phyloP scores from a whole-genome alignment of 2,888 invertebrate species.

The Salpingus planirostris region DNA sequence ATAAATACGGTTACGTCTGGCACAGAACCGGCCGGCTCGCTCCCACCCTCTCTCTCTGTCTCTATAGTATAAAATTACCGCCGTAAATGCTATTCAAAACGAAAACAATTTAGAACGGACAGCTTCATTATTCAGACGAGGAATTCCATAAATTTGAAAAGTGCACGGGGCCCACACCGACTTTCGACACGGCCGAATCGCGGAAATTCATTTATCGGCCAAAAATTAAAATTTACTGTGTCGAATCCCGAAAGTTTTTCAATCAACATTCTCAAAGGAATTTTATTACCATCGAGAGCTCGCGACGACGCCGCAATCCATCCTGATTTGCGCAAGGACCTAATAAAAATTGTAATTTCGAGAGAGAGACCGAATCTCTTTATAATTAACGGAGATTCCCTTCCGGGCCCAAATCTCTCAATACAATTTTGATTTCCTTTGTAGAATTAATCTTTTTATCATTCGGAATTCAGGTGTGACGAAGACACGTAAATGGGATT shows the following conservation, averaged over 20 bases:
- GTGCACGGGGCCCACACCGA: too few relatives aligned
- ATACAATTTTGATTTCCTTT: too few relatives aligned
- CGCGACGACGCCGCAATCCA: too few relatives aligned
- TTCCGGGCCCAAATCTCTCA: too few relatives aligned
- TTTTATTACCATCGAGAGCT: too few relatives aligned
- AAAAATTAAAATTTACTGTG: constrained; percentile 11
- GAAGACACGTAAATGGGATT: too few relatives aligned
- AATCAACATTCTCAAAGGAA: constrained; percentile 15
- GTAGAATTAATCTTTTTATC: constrained; percentile 12
- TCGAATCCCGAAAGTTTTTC: constrained; percentile 14
- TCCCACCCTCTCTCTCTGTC: too few relatives aligned
- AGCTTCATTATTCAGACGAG: constrained; percentile 22
- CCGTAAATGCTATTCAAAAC: constrained; percentile 21
- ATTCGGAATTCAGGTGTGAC: constrained; percentile 10
- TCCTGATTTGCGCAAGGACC: constrained; percentile 6
- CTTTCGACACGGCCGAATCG: too few relatives aligned
- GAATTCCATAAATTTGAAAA: constrained; percentile 15
- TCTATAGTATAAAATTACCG: constrained; percentile 22
- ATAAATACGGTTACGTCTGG: constrained; percentile 24
- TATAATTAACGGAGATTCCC: constrained; percentile 7
- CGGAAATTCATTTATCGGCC: constrained; percentile 15
- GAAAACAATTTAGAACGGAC: constrained; percentile 23
- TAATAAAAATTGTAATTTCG: constrained; percentile 13
- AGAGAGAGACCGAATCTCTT: constrained; percentile 5
- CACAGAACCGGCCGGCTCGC: too few relatives aligned